Base-by-base conservation (phyloP, 2,113 vertebrate genomes). In the Phasianus colchicus region DNA sequence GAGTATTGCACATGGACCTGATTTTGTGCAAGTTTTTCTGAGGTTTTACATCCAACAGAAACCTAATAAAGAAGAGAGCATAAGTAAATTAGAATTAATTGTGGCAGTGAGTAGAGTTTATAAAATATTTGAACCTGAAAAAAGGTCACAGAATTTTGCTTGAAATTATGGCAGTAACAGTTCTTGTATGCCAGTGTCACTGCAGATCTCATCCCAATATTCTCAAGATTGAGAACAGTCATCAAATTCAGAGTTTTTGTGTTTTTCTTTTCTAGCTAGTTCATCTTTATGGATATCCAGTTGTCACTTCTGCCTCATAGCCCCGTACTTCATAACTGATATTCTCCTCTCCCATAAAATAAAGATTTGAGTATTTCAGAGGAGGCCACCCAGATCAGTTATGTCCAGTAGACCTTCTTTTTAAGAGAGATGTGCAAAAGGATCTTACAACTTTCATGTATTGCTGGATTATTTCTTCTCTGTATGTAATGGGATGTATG, bases 1-100 rank as follows among this genome's bases (percentile, higher is more conserved):
- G 99, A 99, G 90, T 99, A 99, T 89, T 99, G 99, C 48, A 99
- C 98, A 2, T 99, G 99, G 77, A 99, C 98, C 97, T 99, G 99
- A 83, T 99, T 98, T 91, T 99, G 99, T 43, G 98, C 97, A 71
- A 98, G 97, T 82, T 98, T 99, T 95, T 99, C 99, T 30, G 98
- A 98, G 7, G 97, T 97, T 92, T 97, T 98, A 93, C 99, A 99
- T 94, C 99, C 99, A 76, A 99, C 99, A 30, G 99, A 98, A 86
- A 99, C 98, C 99, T 99, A 94, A 81, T 71, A 85, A 43, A 55
- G 22, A 95, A 91, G 90, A 94, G 40, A 92, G 5, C 19, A 65
- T 88, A 83, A 42, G 27, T 22, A 65, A 80, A 40, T 57, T 61
- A 71, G 29, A 72, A 88, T 63, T 73, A 76, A 64, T 75, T 90